Evolutionary conservation across 1,140 invertebrate genomes (phyloP).

Genomic region (Penaeus indicus): DNA sequence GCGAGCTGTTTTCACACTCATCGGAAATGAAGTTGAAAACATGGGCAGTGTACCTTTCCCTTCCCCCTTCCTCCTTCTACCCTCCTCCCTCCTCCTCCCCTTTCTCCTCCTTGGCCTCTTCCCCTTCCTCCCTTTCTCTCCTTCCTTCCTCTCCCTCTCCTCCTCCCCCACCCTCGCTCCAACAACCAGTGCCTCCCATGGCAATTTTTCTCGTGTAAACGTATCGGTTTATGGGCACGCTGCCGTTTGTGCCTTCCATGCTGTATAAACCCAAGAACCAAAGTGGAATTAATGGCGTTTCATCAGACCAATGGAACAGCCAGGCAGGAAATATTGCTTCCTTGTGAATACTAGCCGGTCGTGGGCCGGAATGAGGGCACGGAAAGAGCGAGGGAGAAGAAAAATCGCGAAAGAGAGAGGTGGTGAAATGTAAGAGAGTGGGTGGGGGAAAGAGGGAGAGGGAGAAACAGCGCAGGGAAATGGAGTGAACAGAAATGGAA

Average conservation of each 20-base stretch:
- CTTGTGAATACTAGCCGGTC: neutral
- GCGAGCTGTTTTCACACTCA: too few relatives aligned
- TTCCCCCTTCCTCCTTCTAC: too few relatives aligned
- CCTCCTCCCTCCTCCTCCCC: too few relatives aligned
- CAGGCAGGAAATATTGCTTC: neutral
- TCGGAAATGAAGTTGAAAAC: too few relatives aligned
- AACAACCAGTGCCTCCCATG: neutral
- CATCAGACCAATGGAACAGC: conserved; percentile 51
- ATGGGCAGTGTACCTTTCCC: too few relatives aligned
- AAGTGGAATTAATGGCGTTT: conserved; percentile 53
- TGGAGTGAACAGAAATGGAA: neutral
- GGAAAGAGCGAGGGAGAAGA: neutral
- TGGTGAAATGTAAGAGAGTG: conserved; percentile 1
- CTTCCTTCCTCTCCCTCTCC: neutral
- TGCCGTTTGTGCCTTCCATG: conserved; percentile 31
- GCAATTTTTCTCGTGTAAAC: conserved; percentile 1
- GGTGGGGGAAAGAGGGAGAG: neutral
- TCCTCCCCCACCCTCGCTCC: neutral
- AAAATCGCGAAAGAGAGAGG: neutral
- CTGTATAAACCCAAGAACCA: conserved; percentile 46
- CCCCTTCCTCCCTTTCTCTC: too few relatives aligned
- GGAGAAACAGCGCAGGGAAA: neutral
- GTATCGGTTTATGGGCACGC: neutral
- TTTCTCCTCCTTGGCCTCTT: too few relatives aligned
- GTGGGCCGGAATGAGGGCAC: neutral